A percentile compares a stretch with the other conserved stretches of the same genome.
phyloP scores from a whole-genome alignment of 2,888 invertebrate genomes.

The Antheraea assamensis region DNA sequence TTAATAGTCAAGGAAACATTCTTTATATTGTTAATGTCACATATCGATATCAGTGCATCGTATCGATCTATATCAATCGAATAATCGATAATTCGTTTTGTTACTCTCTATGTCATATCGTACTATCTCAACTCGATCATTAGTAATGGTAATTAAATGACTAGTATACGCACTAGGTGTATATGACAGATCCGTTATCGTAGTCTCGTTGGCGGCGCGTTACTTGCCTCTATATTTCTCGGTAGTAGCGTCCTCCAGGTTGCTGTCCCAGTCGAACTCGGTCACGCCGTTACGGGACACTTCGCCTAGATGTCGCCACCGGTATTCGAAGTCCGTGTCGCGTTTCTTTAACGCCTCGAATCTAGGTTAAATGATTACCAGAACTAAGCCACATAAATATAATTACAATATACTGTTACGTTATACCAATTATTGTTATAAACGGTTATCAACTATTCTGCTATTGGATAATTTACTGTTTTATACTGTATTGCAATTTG shows the following conservation, averaged over 20 bases:
- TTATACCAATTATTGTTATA: too few species aligned
- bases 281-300: constrained; percentile 89
- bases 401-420: too few species aligned
- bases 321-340: constrained; percentile 90
- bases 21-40: background rate
- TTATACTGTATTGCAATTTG: too few species aligned
- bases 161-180: constrained; percentile 59
- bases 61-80: background rate
- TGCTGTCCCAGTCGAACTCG: constrained; percentile 95
- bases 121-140: constrained; percentile 14
- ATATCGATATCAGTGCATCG: background rate
- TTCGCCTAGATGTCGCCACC: constrained; percentile 93
- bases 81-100: background rate
- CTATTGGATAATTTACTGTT: too few species aligned
- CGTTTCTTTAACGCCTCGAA: constrained; percentile 91
- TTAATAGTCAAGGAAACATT: background rate
- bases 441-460: too few species aligned
- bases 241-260: constrained; percentile 86
- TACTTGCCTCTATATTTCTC: constrained; percentile 75
- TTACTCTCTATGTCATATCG: background rate
- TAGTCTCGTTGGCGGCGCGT: constrained; percentile 23
- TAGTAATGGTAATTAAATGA: constrained; percentile 40
- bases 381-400: background rate
- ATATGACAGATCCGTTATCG: constrained; percentile 29
- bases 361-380: constrained; percentile 67